Percentiles rank a stretch among this genome's conserved stretches.
Conservation (phyloP, 2,113 vertebrate species). For the Charina bottae region DNA sequence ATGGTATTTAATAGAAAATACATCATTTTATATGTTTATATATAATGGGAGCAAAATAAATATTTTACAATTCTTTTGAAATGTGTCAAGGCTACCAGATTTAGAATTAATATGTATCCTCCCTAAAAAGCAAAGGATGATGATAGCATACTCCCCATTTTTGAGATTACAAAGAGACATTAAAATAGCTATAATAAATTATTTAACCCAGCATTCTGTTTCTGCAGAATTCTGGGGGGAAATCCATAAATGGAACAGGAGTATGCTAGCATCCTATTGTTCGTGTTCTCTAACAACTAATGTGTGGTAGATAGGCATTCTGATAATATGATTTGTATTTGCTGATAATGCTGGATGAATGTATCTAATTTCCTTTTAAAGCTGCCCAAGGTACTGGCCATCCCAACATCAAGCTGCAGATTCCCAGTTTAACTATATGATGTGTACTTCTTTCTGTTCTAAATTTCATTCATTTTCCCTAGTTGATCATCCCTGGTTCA, state of each 20-base stretch:
- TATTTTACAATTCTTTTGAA: not conserved
- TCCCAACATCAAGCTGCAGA: not conserved
- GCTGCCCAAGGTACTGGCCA: not conserved
- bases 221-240: not conserved
- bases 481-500: not conserved
- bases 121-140: not conserved
- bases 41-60: not conserved
- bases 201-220: not conserved
- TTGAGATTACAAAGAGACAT: not conserved
- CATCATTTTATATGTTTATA: not conserved
- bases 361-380: not conserved
- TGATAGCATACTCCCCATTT: not conserved
- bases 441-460: not conserved
- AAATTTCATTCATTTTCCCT: not conserved
- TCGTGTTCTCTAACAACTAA: not conserved
- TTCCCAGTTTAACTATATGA: not conserved
- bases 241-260: not conserved
- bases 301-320: not conserved
- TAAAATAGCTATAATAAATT: not conserved
- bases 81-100: not conserved
- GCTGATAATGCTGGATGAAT: not conserved
- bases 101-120: not conserved
- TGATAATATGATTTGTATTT: not conserved
- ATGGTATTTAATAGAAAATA: not conserved
- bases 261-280: not conserved